Conservation (phyloP, 2,113 vertebrate genomes). For the Muntiacus reevesi region DNA sequence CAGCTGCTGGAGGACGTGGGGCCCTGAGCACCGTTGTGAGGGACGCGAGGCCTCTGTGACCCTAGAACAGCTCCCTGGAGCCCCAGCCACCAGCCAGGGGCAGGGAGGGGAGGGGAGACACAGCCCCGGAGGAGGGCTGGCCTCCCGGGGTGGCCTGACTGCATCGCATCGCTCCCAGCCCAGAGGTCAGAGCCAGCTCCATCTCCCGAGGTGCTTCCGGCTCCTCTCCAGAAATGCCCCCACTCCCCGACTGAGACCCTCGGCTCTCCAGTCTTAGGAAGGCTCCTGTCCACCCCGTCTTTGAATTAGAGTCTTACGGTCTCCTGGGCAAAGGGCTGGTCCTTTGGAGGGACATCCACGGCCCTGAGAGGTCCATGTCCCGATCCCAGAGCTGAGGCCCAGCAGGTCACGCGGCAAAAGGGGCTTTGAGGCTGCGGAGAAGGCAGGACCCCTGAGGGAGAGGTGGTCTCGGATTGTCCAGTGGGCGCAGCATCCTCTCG, state of each 20-base stretch:
- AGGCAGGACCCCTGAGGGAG: neutral
- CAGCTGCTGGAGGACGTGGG: neutral
- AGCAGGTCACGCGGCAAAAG: accelerated
- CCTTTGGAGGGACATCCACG: accelerated
- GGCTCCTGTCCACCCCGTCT: neutral
- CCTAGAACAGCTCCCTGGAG: neutral
- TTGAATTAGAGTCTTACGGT: neutral
- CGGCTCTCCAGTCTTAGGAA: accelerated
- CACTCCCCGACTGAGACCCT: accelerated
- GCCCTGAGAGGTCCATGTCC: neutral
- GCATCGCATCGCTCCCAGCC: too few relatives aligned
- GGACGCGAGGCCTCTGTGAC: accelerated
- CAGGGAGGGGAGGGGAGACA: neutral
- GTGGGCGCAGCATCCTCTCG: accelerated
- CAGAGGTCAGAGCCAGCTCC: neutral
- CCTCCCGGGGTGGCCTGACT: accelerated
- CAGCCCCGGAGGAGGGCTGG: neutral
- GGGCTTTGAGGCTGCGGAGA: too few relatives aligned
- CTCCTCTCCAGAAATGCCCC: too few relatives aligned
- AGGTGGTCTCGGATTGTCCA: accelerated
- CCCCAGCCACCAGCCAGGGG: neutral
- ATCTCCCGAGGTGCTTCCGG: accelerated
- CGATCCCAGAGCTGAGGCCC: neutral
- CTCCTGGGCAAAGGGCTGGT: accelerated
- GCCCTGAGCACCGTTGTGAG: neutral